Evolutionary conservation across 1,140 invertebrate genomes (phyloP), one percentile per base, ranked within the genome.

Genomic region (Asobara japonica): DNA sequence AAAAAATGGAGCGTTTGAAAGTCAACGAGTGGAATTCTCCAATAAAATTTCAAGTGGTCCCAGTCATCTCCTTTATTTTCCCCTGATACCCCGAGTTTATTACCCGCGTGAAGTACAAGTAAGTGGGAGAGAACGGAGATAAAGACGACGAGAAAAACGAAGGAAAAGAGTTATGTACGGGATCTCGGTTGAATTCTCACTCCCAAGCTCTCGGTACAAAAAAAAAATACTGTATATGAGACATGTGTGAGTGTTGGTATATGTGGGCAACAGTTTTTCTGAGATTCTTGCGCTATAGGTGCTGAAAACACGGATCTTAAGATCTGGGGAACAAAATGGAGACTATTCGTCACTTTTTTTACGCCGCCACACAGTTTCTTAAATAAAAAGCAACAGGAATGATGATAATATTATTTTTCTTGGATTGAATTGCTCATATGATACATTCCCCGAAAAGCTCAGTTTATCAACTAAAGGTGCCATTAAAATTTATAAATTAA

Each of bases 231-330:
- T 1, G 45, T 51, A n/a, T 7, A 16, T 18, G 45, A n/a, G 18
- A 51, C 16, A 18, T 20, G n/a, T 18, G 30, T 11, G 62, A 65
- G 62, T 7, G 11, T 51, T 11, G 18, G 45, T 11, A 20, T 13
- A 27, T 22, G 51, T 56, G 18, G 22, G 51, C 22, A 27, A 8
- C 4, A 56, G 16, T 22, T 56, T 56, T 56, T 56, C 8, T 56
- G 51, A 10, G 18, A 27, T 56, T 45, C 51, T n/a, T 27, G 8
- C 7, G 16, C 20, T 18, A 56, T 56, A 56, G 68, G 69, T 48
- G 65, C 61, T 71, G 67, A 69, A n/a, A 69, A 69, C 67, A 69
- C 67, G 67, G 67, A 69, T 69, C 67, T 68, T 16, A 60, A n/a
- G 8, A 38, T n/a, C 13, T 13, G 16, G 76, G 74, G 74, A 77